phyloP scores from a whole-genome alignment of 1,140 invertebrate genomes.

The Lerema accius region DNA sequence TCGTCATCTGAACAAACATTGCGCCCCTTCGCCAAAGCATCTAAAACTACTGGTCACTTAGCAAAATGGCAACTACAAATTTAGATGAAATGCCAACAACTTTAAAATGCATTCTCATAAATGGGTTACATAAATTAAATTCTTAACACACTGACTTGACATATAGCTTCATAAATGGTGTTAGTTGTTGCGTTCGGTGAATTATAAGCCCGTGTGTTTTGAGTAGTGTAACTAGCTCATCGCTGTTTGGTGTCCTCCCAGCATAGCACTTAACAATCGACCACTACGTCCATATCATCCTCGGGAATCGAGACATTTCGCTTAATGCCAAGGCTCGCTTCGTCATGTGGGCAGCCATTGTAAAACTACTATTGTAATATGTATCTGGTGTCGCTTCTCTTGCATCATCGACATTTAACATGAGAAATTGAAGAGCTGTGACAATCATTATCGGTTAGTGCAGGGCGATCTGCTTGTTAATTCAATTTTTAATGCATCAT shows the following conservation, averaged over 20 bases:
- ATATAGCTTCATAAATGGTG: not conserved
- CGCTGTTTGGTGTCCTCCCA: constrained; percentile 53
- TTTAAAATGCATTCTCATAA: constrained; percentile 15
- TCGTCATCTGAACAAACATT: not conserved
- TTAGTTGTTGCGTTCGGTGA: not conserved
- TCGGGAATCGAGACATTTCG: constrained; percentile 68
- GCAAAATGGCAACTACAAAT: constrained; percentile 21
- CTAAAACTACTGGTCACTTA: constrained; percentile 9
- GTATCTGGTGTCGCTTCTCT: constrained; percentile 55
- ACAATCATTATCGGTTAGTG: constrained; percentile 27
- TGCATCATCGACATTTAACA: constrained; percentile 37
- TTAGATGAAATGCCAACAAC: not conserved
- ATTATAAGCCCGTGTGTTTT: constrained; percentile 31
- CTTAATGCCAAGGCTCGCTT: constrained; percentile 71
- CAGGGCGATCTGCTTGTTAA: constrained; percentile 29
- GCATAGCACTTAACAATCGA: constrained; percentile 61
- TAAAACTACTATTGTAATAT: constrained; percentile 67
- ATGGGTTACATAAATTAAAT: constrained; percentile 13
- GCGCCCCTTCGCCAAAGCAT: not conserved
- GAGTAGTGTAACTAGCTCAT: constrained; percentile 37
- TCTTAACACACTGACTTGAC: not conserved
- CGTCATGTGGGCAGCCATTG: constrained; percentile 68
- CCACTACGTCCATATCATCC: constrained; percentile 60
- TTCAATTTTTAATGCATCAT: no score
- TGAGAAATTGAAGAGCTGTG: constrained; percentile 31